A percentile compares a stretch with the other conserved stretches of the same genome.
Evolutionary conservation across 1,140 invertebrate species (phyloP).

Genomic region (Trachymyrmex cornetzi): DNA sequence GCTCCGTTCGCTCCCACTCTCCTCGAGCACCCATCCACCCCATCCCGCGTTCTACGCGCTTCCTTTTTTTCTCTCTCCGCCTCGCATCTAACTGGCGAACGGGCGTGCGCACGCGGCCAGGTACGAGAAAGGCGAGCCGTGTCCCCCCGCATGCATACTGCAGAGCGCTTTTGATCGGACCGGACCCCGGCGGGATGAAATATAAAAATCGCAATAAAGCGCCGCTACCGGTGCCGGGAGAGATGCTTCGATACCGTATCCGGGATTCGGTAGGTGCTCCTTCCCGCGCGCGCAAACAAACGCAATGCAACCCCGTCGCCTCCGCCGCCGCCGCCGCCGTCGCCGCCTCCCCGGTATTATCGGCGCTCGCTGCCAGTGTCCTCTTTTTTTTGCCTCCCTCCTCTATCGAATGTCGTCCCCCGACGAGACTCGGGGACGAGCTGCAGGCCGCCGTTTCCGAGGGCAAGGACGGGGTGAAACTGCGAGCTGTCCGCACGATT

Average conservation of each 20-base stretch:
- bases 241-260: constrained; percentile 76
- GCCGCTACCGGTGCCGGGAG: constrained; percentile 73
- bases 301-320: constrained; percentile 32
- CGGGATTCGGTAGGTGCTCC: constrained; percentile 71
- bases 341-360: constrained; percentile 55
- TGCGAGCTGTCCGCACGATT: constrained; percentile 43
- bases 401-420: constrained; percentile 59
- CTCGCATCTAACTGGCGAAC: constrained; percentile 66
- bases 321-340: not conserved
- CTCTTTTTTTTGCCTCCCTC: not conserved
- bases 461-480: constrained; percentile 39
- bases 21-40: not conserved
- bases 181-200: constrained; percentile 78
- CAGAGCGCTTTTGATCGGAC: constrained; percentile 79
- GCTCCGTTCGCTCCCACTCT: constrained; percentile 23
- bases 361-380: constrained; percentile 37
- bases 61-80: constrained; percentile 51
- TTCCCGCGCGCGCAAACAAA: constrained; percentile 63
- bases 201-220: constrained; percentile 81
- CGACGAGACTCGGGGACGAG: constrained; percentile 13
- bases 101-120: constrained; percentile 54
- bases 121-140: constrained; percentile 72
- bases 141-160: constrained; percentile 76
- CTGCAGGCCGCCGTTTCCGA: constrained; percentile 30
- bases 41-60: constrained; percentile 40